Evolutionary conservation across 2,888 invertebrate species (phyloP).

Genomic region (Phalera bucephala): DNA sequence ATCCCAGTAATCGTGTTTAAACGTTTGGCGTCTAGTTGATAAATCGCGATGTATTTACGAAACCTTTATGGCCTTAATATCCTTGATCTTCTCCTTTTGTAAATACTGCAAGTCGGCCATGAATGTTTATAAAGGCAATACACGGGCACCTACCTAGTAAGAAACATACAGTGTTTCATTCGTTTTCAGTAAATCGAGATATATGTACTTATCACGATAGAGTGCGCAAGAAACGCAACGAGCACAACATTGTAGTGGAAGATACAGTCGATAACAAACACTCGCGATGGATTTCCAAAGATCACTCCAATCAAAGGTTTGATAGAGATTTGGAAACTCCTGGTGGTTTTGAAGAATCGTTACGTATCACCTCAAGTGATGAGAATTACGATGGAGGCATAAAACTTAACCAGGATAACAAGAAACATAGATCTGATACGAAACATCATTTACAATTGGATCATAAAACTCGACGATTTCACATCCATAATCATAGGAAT

Average conservation of each 20-base stretch:
- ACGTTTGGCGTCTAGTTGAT: no score
- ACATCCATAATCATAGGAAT: not conserved
- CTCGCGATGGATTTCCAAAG: conserved; percentile 23
- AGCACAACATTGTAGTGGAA: conserved; percentile 47
- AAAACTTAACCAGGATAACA: not conserved
- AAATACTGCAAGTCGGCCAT: no score
- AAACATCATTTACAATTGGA: not conserved
- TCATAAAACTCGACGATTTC: not conserved
- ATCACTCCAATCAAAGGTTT: conserved; percentile 13
- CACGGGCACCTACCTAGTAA: no score
- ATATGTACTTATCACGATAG: conserved; percentile 14
- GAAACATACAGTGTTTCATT: not conserved
- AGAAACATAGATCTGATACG: not conserved
- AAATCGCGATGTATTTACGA: no score
- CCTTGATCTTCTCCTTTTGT: no score
- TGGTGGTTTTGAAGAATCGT: conserved; percentile 13
- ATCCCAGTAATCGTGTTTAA: no score
- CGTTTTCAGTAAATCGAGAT: conserved; percentile 9
- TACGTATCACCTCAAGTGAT: not conserved
- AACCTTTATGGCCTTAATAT: no score
- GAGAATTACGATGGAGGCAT: not conserved
- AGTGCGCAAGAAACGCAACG: conserved; percentile 41
- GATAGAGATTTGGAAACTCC: conserved; percentile 12
- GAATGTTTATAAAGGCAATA: no score
- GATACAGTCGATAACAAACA: conserved; percentile 25